phyloP scores from a whole-genome alignment of 2,797 vertebrate species.

The Sebastes nivosus region DNA sequence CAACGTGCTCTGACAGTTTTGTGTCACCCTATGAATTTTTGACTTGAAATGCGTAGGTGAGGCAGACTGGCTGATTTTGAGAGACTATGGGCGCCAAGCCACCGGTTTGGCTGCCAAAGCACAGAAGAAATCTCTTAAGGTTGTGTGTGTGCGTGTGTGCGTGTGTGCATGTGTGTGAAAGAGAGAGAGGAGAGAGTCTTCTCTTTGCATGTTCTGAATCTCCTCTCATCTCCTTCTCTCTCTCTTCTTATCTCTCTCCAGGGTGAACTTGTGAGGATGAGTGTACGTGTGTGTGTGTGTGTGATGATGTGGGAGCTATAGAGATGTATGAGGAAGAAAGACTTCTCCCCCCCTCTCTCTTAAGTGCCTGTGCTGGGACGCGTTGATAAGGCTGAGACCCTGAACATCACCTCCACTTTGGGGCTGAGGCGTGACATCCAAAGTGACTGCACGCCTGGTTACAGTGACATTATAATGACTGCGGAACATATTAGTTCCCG shows the following conservation, averaged over 20 bases:
- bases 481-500: slow-evolving; percentile 28
- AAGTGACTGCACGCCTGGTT: slow-evolving; percentile 49
- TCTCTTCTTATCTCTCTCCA: slow-evolving; percentile 51
- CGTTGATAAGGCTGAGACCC: slow-evolving; percentile 58
- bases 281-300: slow-evolving; percentile 1
- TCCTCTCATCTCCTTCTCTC: slow-evolving; percentile 46
- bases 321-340: slow-evolving; percentile 33
- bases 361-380: slow-evolving; percentile 52
- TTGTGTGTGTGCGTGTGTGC: slow-evolving; percentile 13
- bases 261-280: slow-evolving; percentile 50
- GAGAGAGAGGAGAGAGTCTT: not conserved
- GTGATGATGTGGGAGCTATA: slow-evolving; percentile 39
- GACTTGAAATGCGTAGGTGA: slow-evolving; percentile 77
- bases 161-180: not conserved
- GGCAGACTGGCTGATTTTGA: slow-evolving; percentile 63
- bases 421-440: slow-evolving; percentile 53
- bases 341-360: slow-evolving; percentile 7
- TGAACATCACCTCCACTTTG: slow-evolving; percentile 58
- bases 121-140: slow-evolving; percentile 34
- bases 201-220: slow-evolving; percentile 45
- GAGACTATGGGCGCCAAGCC: slow-evolving; percentile 62
- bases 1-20: slow-evolving; percentile 74
- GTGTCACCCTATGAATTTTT: slow-evolving; percentile 78
- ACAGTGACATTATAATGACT: slow-evolving; percentile 34
- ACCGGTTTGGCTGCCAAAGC: slow-evolving; percentile 64